Conservation (phyloP, 2,113 vertebrate species). For the Ceuthmochares aereus region DNA sequence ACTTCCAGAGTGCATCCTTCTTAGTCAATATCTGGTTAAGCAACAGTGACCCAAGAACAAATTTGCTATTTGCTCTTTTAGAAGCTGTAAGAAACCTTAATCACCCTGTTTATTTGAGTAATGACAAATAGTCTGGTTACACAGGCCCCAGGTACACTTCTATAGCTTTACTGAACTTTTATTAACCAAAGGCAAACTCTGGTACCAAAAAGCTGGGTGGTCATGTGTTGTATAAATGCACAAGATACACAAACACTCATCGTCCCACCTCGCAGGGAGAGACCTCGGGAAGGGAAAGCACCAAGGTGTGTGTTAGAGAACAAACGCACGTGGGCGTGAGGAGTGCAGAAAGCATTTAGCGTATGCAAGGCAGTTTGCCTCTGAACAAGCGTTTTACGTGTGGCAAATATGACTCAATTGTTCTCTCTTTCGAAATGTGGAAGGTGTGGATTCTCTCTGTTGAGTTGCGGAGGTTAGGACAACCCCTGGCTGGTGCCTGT, state of each 20-base stretch:
- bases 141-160: not conserved
- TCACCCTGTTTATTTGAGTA: not conserved
- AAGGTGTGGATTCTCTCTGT: not conserved
- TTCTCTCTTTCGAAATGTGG: not conserved
- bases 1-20: not conserved
- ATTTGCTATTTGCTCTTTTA: not conserved
- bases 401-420: not conserved
- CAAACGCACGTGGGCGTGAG: not conserved
- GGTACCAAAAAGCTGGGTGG: not conserved
- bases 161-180: not conserved
- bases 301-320: not conserved
- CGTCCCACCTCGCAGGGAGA: not conserved
- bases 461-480: not conserved
- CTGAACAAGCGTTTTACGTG: not conserved
- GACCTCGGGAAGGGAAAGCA: not conserved
- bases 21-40: not conserved
- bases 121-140: not conserved
- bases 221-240: not conserved
- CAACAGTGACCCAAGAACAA: not conserved
- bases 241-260: not conserved
- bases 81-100: not conserved
- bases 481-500: not conserved
- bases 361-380: not conserved
- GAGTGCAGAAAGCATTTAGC: not conserved
- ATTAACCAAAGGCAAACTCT: not conserved